Conservation (phyloP, 2,113 vertebrate species). For the Proterorhinus semilunaris region DNA sequence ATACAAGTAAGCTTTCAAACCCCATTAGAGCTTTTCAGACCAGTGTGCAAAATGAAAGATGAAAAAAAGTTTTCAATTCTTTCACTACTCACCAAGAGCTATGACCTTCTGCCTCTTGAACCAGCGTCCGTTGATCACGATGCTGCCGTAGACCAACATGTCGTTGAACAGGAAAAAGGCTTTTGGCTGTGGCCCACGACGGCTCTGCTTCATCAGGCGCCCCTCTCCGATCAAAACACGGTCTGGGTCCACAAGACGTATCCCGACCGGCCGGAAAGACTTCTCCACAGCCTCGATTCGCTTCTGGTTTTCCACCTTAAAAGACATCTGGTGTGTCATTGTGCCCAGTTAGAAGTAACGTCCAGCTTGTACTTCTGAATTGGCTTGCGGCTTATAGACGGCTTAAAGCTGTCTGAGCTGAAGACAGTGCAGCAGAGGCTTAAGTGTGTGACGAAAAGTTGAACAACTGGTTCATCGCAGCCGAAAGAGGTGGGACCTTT, state of each 20-base stretch:
- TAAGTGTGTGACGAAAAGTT: neutral
- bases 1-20: too few species aligned
- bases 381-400: neutral
- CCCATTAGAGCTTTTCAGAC: too few species aligned
- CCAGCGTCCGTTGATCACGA: conserved; percentile 81
- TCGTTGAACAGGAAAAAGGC: conserved; percentile 93
- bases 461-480: neutral
- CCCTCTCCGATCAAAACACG: conserved; percentile 90
- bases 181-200: conserved; percentile 81
- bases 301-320: conserved; percentile 38
- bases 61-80: too few species aligned
- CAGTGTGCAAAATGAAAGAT: too few species aligned
- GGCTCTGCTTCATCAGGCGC: conserved; percentile 85
- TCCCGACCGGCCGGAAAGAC: conserved; percentile 79
- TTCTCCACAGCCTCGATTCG: conserved; percentile 76
- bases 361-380: neutral
- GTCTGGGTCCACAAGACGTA: conserved; percentile 71
- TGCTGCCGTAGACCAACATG: conserved; percentile 87
- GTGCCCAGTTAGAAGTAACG: neutral
- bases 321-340: neutral
- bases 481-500: neutral
- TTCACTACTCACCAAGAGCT: conserved; percentile 68
- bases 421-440: neutral
- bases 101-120: conserved; percentile 85
- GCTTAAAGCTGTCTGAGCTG: neutral